A percentile compares a stretch with the other conserved stretches of the same genome.
phyloP scores from a whole-genome alignment of 2,888 invertebrate species.

The Drosophila atroscutellata region DNA sequence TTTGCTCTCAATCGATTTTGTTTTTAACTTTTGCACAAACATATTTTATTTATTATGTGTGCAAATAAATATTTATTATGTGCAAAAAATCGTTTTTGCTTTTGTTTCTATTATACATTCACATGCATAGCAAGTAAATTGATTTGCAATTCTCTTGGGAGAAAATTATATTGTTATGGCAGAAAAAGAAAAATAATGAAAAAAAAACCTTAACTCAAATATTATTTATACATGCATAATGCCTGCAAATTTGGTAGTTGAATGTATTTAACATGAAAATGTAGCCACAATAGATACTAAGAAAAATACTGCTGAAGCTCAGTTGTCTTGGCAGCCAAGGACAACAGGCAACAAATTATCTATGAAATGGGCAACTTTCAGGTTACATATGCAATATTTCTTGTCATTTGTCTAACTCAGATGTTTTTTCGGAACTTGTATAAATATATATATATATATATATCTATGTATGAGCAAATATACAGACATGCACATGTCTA shows the following conservation, averaged over 20 bases:
- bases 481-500: slow-evolving; percentile 32
- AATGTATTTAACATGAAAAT: neutral
- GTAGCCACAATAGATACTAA: neutral
- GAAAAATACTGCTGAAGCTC: neutral
- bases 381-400: slow-evolving; percentile 68
- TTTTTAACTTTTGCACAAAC: neutral
- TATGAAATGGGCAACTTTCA: slow-evolving; percentile 50
- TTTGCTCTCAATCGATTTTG: neutral
- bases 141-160: neutral
- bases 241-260: neutral
- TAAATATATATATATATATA: slow-evolving; percentile 9
- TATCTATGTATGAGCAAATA: slow-evolving; percentile 3
- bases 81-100: neutral
- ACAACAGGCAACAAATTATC: slow-evolving; percentile 32
- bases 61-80: slow-evolving; percentile 6
- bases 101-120: slow-evolving; percentile 12
- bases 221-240: slow-evolving; percentile 3
- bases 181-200: neutral
- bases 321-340: slow-evolving; percentile 7
- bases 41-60: neutral
- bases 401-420: slow-evolving; percentile 58
- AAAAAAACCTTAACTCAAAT: neutral
- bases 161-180: neutral
- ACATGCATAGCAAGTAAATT: slow-evolving; percentile 10
- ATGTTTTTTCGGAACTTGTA: slow-evolving; percentile 43